Conservation (phyloP, 2,888 invertebrate genomes). For the Noctuana brunneofusca region DNA sequence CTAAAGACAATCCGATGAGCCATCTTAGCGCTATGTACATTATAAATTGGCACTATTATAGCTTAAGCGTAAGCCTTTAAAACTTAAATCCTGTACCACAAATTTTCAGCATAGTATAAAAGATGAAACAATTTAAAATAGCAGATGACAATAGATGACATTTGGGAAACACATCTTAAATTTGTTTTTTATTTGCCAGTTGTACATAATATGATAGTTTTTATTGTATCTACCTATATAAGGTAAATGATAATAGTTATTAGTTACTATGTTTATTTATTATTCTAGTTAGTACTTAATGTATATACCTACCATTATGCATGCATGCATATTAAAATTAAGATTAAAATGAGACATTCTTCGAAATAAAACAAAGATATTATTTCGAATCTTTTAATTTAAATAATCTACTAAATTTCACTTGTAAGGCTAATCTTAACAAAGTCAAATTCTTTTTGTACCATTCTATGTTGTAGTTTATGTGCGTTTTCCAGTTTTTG, state of each 20-base stretch:
- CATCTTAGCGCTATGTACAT: slow-evolving; percentile 78
- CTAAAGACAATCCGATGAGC: slow-evolving; percentile 58
- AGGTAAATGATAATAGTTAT: no score
- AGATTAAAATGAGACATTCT: background rate
- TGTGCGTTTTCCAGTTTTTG: slow-evolving; percentile 89
- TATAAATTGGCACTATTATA: slow-evolving; percentile 33
- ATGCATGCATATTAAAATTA: no score
- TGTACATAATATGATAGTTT: no score
- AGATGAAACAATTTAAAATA: slow-evolving; percentile 40
- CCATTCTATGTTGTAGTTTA: slow-evolving; percentile 92
- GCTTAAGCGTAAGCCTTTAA: slow-evolving; percentile 10
- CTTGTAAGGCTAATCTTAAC: slow-evolving; percentile 84
- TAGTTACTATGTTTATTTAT: no score
- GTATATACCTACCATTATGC: no score
- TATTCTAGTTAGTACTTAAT: no score
- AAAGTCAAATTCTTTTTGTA: slow-evolving; percentile 89
- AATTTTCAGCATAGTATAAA: slow-evolving; percentile 55
- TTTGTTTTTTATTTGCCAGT: background rate
- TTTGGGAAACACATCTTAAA: slow-evolving; percentile 36
- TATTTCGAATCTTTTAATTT: slow-evolving; percentile 55
- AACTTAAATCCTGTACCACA: slow-evolving; percentile 43
- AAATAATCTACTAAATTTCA: slow-evolving; percentile 72
- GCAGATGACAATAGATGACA: slow-evolving; percentile 48
- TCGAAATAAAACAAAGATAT: background rate
- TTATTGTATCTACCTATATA: no score